A percentile compares a stretch with the other conserved stretches of the same genome.
Evolutionary conservation across 2,113 vertebrate genomes (phyloP).

Genomic region (Terrapene triunguis): DNA sequence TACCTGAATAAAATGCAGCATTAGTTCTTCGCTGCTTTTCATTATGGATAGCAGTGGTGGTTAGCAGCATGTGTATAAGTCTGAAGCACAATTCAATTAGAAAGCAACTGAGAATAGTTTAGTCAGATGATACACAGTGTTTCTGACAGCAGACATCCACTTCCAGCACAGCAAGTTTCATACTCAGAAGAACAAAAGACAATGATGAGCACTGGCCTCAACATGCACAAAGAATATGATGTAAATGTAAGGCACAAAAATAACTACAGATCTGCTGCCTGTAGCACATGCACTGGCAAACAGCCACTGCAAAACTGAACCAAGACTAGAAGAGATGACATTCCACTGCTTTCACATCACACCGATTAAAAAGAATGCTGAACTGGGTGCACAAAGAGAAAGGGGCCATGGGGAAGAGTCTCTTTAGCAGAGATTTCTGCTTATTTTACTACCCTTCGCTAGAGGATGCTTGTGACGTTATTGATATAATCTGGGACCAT

Average conservation of each 20-base stretch:
- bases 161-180: not conserved
- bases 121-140: rapidly evolving
- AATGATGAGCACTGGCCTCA: rapidly evolving
- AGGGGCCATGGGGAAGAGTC: not conserved
- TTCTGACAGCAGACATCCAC: not conserved
- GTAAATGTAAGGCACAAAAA: not conserved
- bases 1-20: not conserved
- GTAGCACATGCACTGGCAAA: not conserved
- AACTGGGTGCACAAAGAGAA: not conserved
- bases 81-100: not conserved
- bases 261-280: not conserved
- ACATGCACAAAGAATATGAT: not conserved
- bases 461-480: not conserved
- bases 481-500: no score
- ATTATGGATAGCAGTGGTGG: not conserved
- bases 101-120: not conserved
- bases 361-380: not conserved
- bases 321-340: not conserved
- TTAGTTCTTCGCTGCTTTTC: not conserved
- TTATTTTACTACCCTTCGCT: not conserved
- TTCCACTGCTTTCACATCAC: not conserved
- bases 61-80: not conserved
- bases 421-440: not conserved
- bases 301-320: not conserved
- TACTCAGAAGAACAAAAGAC: not conserved